A percentile compares a stretch with the other conserved stretches of the same genome.
phyloP scores from a whole-genome alignment of 2,113 vertebrate species.

The Tetrao urogallus region DNA sequence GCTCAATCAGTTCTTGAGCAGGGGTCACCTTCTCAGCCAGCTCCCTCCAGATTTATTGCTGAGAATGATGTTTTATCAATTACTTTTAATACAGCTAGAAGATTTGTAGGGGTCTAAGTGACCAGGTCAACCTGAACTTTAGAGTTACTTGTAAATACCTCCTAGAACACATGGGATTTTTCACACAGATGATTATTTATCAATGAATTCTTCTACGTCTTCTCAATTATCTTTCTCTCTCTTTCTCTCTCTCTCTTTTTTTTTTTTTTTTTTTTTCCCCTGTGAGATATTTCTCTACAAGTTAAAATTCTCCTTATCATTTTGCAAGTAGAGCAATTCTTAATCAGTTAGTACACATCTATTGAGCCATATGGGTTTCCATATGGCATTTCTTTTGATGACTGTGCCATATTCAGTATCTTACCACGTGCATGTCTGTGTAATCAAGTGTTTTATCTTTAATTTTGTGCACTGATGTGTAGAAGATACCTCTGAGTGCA shows the following conservation, averaged over 20 bases:
- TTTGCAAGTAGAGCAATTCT: constrained; percentile 3
- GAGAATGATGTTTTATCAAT: background rate
- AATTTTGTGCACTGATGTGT: constrained; percentile 28
- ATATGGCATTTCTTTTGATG: constrained; percentile 64
- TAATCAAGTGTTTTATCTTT: constrained; percentile 65
- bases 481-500: background rate
- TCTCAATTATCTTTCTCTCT: background rate
- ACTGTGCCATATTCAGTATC: constrained; percentile 32
- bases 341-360: constrained; percentile 29
- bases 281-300: background rate
- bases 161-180: background rate
- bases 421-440: constrained; percentile 25
- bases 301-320: background rate
- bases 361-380: constrained; percentile 60
- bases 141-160: background rate
- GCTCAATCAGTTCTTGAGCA: background rate
- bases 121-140: background rate
- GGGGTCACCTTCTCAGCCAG: background rate
- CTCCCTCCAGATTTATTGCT: background rate
- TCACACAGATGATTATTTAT: background rate
- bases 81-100: background rate
- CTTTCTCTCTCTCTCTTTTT: background rate
- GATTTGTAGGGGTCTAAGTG: background rate
- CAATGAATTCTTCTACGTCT: background rate
- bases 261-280: background rate